Conservation (phyloP, 1,140 invertebrate species). For the Aphaenogaster ashmeadi region DNA sequence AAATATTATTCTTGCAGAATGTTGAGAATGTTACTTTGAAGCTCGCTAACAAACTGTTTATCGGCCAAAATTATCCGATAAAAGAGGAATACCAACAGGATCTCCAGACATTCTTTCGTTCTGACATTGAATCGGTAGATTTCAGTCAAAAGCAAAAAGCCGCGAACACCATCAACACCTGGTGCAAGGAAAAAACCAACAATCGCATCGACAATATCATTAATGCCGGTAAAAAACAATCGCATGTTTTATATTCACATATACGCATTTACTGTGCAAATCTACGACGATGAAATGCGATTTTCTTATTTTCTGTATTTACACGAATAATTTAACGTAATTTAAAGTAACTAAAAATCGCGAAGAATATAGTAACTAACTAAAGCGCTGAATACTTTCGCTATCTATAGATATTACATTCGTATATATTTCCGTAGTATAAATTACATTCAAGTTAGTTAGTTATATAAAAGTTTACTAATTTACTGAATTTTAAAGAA, state of each 20-base stretch:
- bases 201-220: constrained; percentile 88
- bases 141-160: constrained; percentile 79
- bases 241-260: neutral
- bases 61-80: constrained; percentile 54
- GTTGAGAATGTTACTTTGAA: constrained; percentile 78
- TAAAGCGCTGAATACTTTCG: neutral
- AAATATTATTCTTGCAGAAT: constrained; percentile 70
- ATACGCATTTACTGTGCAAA: neutral
- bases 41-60: constrained; percentile 82
- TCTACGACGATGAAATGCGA: neutral
- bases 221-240: constrained; percentile 78
- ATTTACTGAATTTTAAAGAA: neutral
- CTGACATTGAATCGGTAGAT: constrained; percentile 78
- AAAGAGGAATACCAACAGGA: constrained; percentile 73
- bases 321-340: neutral
- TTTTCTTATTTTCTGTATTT: neutral
- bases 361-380: neutral
- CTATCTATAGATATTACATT: neutral
- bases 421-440: neutral
- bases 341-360: neutral
- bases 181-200: constrained; percentile 87
- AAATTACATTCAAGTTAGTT: no score
- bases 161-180: constrained; percentile 87
- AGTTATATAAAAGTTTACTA: neutral
- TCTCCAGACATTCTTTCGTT: constrained; percentile 71